phyloP scores from a whole-genome alignment of 2,797 vertebrate species.

The Syngnathus rostellatus region DNA sequence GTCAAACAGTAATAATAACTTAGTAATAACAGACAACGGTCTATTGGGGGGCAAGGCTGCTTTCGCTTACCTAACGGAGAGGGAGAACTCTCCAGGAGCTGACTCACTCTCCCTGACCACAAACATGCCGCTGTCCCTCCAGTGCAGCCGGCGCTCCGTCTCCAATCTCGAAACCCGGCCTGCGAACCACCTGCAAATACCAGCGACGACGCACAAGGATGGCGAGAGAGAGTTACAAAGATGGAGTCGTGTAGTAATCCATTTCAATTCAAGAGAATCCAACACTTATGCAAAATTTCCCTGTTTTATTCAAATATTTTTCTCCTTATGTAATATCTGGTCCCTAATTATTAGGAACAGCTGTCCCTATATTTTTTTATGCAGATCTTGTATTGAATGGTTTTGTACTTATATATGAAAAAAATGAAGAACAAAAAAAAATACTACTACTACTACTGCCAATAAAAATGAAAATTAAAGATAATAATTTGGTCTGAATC shows the following conservation, averaged over 20 bases:
- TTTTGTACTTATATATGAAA: no score
- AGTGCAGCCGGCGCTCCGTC: constrained; percentile 75
- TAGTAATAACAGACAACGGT: not conserved
- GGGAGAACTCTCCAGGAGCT: constrained; percentile 83
- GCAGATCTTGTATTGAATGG: no score
- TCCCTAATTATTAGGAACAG: not conserved
- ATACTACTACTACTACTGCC: not conserved
- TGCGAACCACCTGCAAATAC: constrained; percentile 73
- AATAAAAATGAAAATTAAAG: not conserved
- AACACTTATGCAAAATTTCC: not conserved
- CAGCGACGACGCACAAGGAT: not conserved
- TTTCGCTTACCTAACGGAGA: constrained; percentile 80
- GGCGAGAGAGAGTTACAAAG: not conserved
- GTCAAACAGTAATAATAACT: not conserved
- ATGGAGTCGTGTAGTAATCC: not conserved
- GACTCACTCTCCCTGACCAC: constrained; percentile 87
- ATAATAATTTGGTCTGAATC: not conserved
- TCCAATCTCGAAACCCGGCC: constrained; percentile 77
- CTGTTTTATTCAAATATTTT: no score
- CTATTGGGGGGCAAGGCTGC: not conserved
- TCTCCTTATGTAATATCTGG: not conserved
- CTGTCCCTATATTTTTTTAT: not conserved
- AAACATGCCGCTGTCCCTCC: constrained; percentile 70
- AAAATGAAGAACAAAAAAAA: no score
- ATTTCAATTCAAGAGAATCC: not conserved